phyloP scores from a whole-genome alignment of 2,113 vertebrate genomes.

The Aix galericulata region DNA sequence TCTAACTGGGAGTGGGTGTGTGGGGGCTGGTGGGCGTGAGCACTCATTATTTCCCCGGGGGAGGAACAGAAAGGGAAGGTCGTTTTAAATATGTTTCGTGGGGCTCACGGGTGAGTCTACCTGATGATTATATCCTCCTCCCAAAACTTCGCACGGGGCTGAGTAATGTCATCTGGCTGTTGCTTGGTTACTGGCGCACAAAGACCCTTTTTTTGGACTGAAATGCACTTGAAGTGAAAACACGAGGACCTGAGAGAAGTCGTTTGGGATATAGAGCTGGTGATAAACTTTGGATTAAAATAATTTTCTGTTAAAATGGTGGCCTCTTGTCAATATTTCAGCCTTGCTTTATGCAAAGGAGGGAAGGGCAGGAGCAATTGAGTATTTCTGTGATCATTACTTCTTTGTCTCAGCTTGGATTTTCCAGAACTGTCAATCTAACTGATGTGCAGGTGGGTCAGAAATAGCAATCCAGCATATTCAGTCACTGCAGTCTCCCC shows the following conservation, averaged over 20 bases:
- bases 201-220: not conserved
- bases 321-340: no score
- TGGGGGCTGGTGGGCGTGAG: not conserved
- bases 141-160: not conserved
- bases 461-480: not conserved
- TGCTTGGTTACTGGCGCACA: not conserved
- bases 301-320: not conserved
- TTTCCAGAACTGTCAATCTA: not conserved
- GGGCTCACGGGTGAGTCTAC: not conserved
- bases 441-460: not conserved
- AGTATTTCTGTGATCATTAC: not conserved
- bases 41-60: not conserved
- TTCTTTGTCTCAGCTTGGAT: not conserved
- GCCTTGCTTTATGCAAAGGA: not conserved
- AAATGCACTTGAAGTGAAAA: not conserved
- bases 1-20: slow-evolving; percentile 4
- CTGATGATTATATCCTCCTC: not conserved
- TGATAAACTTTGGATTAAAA: not conserved
- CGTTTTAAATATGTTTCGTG: not conserved
- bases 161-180: not conserved
- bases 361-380: not conserved
- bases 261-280: not conserved
- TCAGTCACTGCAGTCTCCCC: fast-evolving
- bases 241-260: not conserved
- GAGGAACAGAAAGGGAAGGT: not conserved